These are phyloP conservation scores for Machaerirhynchus nigripectus DNA, from an alignment of 2,113 vertebrate species.

Conservation along the genomic window DNA sequence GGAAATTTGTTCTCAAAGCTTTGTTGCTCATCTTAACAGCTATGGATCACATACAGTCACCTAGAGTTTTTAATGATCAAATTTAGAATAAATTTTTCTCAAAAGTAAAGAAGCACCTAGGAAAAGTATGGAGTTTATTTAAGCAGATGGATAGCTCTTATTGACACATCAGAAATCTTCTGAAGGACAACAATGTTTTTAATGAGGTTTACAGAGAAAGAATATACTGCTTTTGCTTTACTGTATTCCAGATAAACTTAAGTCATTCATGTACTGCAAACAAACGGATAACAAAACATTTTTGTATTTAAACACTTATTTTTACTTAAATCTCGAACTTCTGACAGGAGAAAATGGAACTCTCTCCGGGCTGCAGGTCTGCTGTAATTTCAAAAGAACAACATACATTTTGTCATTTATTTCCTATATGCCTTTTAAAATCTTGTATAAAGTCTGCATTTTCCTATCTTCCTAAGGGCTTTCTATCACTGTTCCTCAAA, in stretches of 20 bases:
- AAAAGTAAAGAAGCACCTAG: background rate
- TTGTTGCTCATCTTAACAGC: background rate
- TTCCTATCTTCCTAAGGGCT: background rate
- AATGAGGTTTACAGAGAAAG: background rate
- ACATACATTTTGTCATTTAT: background rate
- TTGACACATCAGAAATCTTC: background rate
- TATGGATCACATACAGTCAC: background rate
- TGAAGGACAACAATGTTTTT: background rate
- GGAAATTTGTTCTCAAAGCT: background rate
- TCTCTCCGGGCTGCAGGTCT: background rate
- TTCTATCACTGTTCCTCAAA: background rate
- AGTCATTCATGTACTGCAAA: background rate
- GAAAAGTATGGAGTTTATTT: background rate
- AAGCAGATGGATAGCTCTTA: background rate
- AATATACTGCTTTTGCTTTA: background rate
- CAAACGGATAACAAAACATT: background rate
- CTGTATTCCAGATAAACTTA: background rate
- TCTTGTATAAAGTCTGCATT: background rate
- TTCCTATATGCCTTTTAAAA: background rate
- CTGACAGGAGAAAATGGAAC: background rate
- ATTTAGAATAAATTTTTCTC: background rate
- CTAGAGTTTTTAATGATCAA: background rate
- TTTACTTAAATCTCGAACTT: background rate
- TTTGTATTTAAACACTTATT: background rate
- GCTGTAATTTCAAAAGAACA: background rate